Conservation (phyloP, 2,113 vertebrate species). For the Psittacula cyanocephala region DNA sequence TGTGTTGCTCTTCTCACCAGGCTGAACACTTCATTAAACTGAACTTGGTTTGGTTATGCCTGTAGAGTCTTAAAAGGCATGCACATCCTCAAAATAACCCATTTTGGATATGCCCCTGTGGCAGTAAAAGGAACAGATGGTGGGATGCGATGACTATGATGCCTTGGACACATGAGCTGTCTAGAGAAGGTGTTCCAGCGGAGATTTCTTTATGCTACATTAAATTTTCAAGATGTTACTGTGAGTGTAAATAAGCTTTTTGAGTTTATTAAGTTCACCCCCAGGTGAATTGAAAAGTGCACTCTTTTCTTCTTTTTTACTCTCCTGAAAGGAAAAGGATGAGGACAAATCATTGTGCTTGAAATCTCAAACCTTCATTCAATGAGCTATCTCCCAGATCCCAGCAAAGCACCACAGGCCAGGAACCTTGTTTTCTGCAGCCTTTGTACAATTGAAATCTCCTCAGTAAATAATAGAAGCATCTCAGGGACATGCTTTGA, state of each 20-base stretch:
- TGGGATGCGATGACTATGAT: not conserved
- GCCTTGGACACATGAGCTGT: not conserved
- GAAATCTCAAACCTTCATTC: not conserved
- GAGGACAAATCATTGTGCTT: not conserved
- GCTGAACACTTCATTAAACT: slow-evolving; percentile 30
- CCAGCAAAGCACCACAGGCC: not conserved
- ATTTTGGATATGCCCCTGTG: not conserved
- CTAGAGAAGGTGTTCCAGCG: slow-evolving; percentile 22
- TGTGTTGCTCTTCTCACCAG: not conserved
- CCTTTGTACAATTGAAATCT: not conserved
- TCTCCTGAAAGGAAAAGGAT: not conserved
- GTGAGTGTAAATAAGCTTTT: slow-evolving; percentile 45
- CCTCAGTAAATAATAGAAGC: not conserved
- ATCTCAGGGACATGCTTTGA: slow-evolving; percentile 19
- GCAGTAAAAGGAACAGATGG: slow-evolving; percentile 12
- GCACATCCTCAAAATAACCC: not conserved
- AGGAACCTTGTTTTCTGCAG: not conserved
- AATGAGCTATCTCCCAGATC: not conserved
- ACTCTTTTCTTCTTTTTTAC: not conserved
- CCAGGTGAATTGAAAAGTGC: not conserved
- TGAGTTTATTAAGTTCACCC: slow-evolving; percentile 3
- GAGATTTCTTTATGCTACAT: not conserved
- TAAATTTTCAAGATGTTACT: slow-evolving; percentile 40
- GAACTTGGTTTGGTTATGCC: not conserved
- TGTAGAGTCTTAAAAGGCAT: not conserved